A percentile compares a stretch with the other conserved stretches of the same genome.
Evolutionary conservation across 1,140 invertebrate species (phyloP).

Genomic region (Penaeus chinensis): DNA sequence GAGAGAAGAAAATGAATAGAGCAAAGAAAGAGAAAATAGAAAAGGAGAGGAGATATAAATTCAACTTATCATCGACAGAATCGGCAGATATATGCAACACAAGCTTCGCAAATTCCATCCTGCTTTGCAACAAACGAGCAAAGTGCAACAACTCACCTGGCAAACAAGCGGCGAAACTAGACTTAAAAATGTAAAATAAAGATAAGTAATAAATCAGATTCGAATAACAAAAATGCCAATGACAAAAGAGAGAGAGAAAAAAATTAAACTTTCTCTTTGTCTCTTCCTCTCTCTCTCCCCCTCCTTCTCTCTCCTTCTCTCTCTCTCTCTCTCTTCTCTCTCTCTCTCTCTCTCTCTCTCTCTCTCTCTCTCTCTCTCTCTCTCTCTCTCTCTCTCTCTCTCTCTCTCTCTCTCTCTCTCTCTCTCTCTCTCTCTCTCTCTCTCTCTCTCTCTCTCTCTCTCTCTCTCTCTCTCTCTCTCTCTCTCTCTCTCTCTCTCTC

Average conservation of each 20-base stretch:
- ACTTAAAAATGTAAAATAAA: too few relatives aligned
- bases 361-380: conserved; percentile 21
- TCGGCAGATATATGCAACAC: too few relatives aligned
- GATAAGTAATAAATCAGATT: too few relatives aligned
- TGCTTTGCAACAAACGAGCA: too few relatives aligned
- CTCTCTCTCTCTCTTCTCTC: not conserved
- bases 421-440: conserved; percentile 23
- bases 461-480: not conserved
- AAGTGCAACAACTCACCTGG: too few relatives aligned
- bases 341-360: conserved; percentile 3
- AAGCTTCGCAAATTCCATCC: too few relatives aligned
- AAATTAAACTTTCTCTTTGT: not conserved
- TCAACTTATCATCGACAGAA: too few relatives aligned
- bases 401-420: conserved; percentile 6
- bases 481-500: not conserved
- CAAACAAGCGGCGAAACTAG: too few relatives aligned
- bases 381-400: conserved; percentile 14
- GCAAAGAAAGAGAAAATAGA: too few relatives aligned
- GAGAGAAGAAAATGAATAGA: too few relatives aligned
- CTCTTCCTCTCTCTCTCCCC: not conserved
- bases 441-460: not conserved
- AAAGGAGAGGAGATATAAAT: too few relatives aligned
- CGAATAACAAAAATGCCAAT: too few relatives aligned
- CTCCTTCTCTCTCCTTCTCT: not conserved
- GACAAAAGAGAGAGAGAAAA: not conserved